phyloP scores from a whole-genome alignment of 2,888 invertebrate species.

The Drosophila niveifrons region DNA sequence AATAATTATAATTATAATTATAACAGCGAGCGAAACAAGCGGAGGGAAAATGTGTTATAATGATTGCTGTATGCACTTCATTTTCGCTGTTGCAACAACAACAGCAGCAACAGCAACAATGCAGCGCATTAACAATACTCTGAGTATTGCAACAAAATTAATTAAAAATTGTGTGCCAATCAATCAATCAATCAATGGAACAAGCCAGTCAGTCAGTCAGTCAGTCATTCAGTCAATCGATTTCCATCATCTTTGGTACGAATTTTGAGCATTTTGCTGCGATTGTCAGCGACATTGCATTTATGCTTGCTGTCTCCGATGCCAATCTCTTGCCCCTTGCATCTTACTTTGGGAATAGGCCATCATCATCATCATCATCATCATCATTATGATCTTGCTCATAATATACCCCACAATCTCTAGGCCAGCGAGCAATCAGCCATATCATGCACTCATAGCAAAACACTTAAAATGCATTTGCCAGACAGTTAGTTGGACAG shows the following conservation, averaged over 20 bases:
- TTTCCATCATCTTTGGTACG: conserved; percentile 31
- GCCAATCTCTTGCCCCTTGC: background rate
- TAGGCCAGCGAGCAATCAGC: conserved; percentile 10
- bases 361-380: too few species aligned
- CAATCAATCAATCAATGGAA: conserved; percentile 20
- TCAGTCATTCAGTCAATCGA: conserved; percentile 22
- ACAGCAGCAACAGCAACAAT: conserved; percentile 1
- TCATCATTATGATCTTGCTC: background rate
- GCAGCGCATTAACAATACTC: conserved; percentile 30
- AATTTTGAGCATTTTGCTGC: conserved; percentile 15
- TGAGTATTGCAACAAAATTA: conserved; percentile 27
- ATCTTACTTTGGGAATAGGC: background rate
- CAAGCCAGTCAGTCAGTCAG: conserved; percentile 22
- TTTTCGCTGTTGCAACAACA: conserved; percentile 22
- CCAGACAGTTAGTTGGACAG: conserved; percentile 6
- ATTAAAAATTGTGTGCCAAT: conserved; percentile 42
- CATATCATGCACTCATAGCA: conserved; percentile 26
- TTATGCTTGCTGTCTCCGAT: background rate
- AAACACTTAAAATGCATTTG: conserved; percentile 47
- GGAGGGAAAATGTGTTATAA: conserved; percentile 27
- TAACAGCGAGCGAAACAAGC: conserved; percentile 22
- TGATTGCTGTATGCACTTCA: conserved; percentile 45
- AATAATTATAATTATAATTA: conserved; percentile 38
- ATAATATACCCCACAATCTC: background rate
- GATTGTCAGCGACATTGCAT: conserved; percentile 40